Percentiles rank a stretch among this genome's conserved stretches.
Conservation (phyloP, 2,113 vertebrate species). For the Polyodon spathula region DNA sequence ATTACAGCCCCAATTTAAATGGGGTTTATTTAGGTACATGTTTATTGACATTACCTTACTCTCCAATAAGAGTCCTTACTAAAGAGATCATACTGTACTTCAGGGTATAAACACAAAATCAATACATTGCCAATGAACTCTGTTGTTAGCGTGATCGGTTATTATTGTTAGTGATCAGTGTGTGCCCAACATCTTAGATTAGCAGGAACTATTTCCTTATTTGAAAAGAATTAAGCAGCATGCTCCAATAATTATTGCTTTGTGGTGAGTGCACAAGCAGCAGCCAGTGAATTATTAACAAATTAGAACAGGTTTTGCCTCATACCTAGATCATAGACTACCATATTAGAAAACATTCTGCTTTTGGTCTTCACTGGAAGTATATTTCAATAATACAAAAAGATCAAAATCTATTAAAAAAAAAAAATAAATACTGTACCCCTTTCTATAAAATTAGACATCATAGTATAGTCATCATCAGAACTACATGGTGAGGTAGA, state of each 20-base stretch:
- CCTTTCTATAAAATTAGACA: conserved; percentile 90
- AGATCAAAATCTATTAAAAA: conserved; percentile 10
- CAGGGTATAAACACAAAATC: not conserved
- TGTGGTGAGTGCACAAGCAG: conserved; percentile 50
- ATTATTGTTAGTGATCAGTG: not conserved
- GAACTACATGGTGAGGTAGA: conserved; percentile 83
- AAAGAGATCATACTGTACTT: conserved; percentile 3
- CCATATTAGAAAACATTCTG: conserved; percentile 95
- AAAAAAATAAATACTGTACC: conserved; percentile 67
- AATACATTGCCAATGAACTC: not conserved
- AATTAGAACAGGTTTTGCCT: conserved; percentile 53
- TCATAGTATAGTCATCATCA: conserved; percentile 84
- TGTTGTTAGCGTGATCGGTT: not conserved
- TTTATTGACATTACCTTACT: too few relatives aligned
- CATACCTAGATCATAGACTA: conserved; percentile 77
- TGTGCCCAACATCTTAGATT: conserved; percentile 4
- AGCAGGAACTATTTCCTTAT: not conserved
- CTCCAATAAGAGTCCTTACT: not conserved
- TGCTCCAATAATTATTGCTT: conserved; percentile 21
- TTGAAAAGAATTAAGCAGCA: conserved; percentile 9
- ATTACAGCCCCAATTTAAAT: too few relatives aligned
- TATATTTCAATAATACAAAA: conserved; percentile 47
- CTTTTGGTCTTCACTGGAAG: conserved; percentile 95
- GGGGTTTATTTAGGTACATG: not conserved
- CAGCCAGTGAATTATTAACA: conserved; percentile 49